Conservation (phyloP, 2,113 vertebrate species). For the Trichechus manatus region DNA sequence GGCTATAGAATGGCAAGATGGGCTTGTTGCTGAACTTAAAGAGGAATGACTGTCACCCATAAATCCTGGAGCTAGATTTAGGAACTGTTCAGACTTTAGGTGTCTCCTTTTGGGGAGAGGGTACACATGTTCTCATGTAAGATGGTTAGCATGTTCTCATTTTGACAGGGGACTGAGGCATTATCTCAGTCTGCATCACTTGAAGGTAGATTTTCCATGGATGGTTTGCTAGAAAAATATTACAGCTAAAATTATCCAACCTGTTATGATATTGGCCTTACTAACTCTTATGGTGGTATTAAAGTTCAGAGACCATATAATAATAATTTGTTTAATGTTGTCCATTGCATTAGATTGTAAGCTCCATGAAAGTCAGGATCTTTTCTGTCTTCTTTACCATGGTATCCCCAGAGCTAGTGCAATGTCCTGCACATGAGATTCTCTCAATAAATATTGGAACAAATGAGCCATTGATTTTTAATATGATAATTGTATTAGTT, state of each 20-base stretch:
- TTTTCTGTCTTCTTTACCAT: not conserved
- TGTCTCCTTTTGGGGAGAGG: not conserved
- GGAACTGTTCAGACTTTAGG: not conserved
- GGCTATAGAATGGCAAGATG: not conserved
- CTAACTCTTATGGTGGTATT: not conserved
- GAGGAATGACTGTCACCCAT: not conserved
- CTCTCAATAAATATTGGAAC: not conserved
- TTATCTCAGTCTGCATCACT: not conserved
- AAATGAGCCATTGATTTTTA: not conserved
- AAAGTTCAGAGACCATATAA: not conserved
- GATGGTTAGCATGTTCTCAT: not conserved
- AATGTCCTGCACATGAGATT: not conserved
- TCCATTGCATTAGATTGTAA: not conserved
- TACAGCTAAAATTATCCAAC: not conserved
- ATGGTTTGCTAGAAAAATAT: not conserved
- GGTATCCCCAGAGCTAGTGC: not conserved
- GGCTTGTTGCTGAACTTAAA: not conserved
- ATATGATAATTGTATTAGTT: not conserved
- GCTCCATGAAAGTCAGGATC: not conserved
- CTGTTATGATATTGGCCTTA: not conserved
- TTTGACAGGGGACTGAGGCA: not conserved
- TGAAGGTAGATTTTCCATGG: not conserved
- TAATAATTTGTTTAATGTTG: not conserved
- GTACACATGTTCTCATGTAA: too few relatives aligned
- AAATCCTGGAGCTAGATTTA: not conserved